These are phyloP conservation scores for Rhyzopertha dominica DNA, from an alignment of 1,140 invertebrate species.

Conservation along the genomic window DNA sequence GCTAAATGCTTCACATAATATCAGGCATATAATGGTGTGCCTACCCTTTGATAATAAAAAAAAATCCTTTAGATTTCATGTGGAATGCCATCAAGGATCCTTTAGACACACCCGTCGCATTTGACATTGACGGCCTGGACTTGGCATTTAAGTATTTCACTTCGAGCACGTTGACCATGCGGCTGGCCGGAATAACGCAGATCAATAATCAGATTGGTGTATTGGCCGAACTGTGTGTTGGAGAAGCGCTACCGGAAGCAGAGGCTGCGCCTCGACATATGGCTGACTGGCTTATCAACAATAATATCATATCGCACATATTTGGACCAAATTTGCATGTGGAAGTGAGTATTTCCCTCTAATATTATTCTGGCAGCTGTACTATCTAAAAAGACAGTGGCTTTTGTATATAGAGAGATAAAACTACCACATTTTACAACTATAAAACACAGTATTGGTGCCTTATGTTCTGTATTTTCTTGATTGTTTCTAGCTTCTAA, in stretches of 20 bases:
- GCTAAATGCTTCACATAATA: not conserved
- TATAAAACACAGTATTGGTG: too few species aligned
- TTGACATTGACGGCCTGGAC: constrained; percentile 84
- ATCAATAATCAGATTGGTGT: constrained; percentile 90
- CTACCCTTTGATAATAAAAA: too few species aligned
- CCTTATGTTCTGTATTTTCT: too few species aligned
- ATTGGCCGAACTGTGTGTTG: constrained; percentile 84
- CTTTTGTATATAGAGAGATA: too few species aligned
- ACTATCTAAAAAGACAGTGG: too few species aligned
- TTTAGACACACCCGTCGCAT: constrained; percentile 75
- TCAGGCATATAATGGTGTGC: not conserved
- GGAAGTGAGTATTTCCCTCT: constrained; percentile 68
- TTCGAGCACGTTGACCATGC: constrained; percentile 87
- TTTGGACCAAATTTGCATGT: constrained; percentile 95
- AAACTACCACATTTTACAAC: too few species aligned
- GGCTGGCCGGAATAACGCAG: constrained; percentile 84
- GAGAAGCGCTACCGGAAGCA: constrained; percentile 74
- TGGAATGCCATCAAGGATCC: constrained; percentile 92
- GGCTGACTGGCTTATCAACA: constrained; percentile 81
- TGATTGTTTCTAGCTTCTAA: too few species aligned
- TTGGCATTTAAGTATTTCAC: constrained; percentile 94
- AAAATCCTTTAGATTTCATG: constrained; percentile 79
- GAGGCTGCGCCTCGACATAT: constrained; percentile 79
- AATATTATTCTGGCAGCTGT: too few species aligned
- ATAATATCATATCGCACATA: constrained; percentile 90